A percentile compares a stretch with the other conserved stretches of the same genome.
Conservation (phyloP, 2,797 vertebrate species). For the Esox lucius region DNA sequence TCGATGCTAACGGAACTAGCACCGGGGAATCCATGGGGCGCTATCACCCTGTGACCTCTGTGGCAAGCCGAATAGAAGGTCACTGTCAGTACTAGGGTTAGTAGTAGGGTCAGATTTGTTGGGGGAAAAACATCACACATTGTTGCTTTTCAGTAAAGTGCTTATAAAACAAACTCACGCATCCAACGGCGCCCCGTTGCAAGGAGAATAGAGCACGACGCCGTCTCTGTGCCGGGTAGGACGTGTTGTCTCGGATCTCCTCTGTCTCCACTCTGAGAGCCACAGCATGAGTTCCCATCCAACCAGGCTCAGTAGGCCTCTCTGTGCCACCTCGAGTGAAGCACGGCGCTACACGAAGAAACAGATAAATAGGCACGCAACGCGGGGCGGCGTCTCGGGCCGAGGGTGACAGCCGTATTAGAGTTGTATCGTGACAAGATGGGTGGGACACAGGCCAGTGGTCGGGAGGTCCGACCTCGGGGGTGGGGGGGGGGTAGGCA, state of each 20-base stretch:
- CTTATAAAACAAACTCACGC: too few relatives aligned
- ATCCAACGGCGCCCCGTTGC: too few relatives aligned
- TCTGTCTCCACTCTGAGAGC: not conserved
- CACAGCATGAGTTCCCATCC: not conserved
- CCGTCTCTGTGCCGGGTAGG: too few relatives aligned
- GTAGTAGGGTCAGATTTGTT: too few relatives aligned
- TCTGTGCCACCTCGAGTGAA: not conserved
- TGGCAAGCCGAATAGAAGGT: too few relatives aligned
- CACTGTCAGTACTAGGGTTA: too few relatives aligned
- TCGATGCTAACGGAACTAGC: too few relatives aligned
- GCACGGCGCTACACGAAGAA: not conserved
- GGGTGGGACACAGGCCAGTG: not conserved
- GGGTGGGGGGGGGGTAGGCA: not conserved
- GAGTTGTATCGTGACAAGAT: not conserved
- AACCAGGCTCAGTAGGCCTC: not conserved
- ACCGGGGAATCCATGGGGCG: too few relatives aligned
- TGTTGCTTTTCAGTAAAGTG: too few relatives aligned
- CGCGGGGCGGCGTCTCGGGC: not conserved
- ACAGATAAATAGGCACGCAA: not conserved
- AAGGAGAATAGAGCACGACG: too few relatives aligned
- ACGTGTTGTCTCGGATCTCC: not conserved
- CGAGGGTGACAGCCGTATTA: not conserved
- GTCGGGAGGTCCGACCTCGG: not conserved
- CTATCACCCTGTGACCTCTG: too few relatives aligned
- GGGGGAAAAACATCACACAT: too few relatives aligned